Conservation (phyloP, 53 echinoderm and acorn worm species). For the Crossaster papposus region DNA sequence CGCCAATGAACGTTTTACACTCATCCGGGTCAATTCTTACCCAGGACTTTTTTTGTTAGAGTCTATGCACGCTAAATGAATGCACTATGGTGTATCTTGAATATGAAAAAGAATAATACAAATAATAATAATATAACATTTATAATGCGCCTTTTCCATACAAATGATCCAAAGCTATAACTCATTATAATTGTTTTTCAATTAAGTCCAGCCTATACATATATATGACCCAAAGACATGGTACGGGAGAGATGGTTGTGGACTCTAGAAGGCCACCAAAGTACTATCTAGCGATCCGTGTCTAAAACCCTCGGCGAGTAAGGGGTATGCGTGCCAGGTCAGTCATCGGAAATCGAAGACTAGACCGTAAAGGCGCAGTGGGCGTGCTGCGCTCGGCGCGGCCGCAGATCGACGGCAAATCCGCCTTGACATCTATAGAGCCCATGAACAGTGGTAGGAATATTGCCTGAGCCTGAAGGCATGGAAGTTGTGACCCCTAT, state of each 20-base stretch:
- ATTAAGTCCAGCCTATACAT: neutral
- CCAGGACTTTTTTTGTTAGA: too few species aligned
- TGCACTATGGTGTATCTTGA: too few species aligned
- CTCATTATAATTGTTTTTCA: neutral
- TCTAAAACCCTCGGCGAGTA: neutral
- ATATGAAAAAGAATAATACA: too few species aligned
- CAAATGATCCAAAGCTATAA: too few species aligned
- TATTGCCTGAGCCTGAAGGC: neutral
- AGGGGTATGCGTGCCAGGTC: constrained; percentile 21
- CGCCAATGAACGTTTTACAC: too few species aligned
- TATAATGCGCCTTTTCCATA: too few species aligned
- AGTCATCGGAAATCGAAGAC: constrained; percentile 39
- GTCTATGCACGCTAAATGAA: too few species aligned
- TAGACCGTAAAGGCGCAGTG: neutral
- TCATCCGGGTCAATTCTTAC: too few species aligned
- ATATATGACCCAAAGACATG: neutral
- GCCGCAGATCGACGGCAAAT: neutral
- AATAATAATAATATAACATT: too few species aligned
- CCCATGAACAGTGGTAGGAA: neutral
- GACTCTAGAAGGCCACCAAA: neutral
- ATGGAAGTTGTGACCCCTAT: neutral
- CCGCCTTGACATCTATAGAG: neutral
- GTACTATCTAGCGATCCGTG: constrained; percentile 54
- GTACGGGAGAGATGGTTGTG: neutral
- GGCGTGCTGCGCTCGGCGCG: neutral